Evolutionary conservation across 2,113 vertebrate species (phyloP).

Genomic region (Periophthalmus modestus): DNA sequence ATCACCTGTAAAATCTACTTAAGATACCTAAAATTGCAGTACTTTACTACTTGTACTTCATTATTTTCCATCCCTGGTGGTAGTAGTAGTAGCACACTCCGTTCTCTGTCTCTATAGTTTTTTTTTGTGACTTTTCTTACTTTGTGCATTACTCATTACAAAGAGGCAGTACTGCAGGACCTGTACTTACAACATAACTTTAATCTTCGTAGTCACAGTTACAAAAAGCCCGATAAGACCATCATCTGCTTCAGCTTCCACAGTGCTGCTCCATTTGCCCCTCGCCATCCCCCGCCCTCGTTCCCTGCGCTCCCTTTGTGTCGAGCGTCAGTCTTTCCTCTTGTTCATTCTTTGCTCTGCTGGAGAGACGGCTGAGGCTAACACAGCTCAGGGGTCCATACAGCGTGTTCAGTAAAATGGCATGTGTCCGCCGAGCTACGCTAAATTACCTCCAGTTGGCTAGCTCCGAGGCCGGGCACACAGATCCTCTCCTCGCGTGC

Average conservation of each 20-base stretch:
- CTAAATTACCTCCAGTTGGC: slow-evolving; percentile 75
- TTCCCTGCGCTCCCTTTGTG: slow-evolving; percentile 43
- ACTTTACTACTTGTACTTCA: too few relatives aligned
- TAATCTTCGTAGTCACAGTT: neutral
- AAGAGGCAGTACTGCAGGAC: too few relatives aligned
- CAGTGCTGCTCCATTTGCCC: slow-evolving; percentile 6
- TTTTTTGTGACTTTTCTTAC: too few relatives aligned
- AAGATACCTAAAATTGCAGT: too few relatives aligned
- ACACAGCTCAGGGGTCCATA: slow-evolving; percentile 68
- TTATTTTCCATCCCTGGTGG: too few relatives aligned
- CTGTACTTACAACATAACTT: neutral
- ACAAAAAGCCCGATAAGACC: neutral
- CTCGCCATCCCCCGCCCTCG: slow-evolving; percentile 28
- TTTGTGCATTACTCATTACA: too few relatives aligned
- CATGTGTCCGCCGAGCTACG: slow-evolving; percentile 69
- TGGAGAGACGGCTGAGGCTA: slow-evolving; percentile 58
- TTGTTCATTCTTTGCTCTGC: slow-evolving; percentile 62
- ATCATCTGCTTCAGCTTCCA: neutral
- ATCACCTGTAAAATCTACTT: too few relatives aligned
- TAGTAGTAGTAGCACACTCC: too few relatives aligned
- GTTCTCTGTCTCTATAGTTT: too few relatives aligned
- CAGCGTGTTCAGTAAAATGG: slow-evolving; percentile 72
- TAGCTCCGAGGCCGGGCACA: slow-evolving; percentile 54
- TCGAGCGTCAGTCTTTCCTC: slow-evolving; percentile 39
- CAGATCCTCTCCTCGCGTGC: slow-evolving; percentile 18